These are phyloP conservation scores for Macrobrachium rosenbergii DNA, from an alignment of 1,140 invertebrate species.

Conservation along the genomic window DNA sequence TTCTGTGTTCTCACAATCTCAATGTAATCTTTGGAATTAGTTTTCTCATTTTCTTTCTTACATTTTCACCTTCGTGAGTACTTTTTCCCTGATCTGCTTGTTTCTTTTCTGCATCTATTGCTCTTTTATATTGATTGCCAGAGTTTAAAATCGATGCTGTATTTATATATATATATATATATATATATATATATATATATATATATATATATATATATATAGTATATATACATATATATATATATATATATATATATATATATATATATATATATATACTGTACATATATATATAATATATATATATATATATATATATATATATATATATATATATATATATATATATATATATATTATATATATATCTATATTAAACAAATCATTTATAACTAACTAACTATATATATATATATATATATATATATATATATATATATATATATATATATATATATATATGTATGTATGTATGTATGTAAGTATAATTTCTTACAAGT, in stretches of 20 bases:
- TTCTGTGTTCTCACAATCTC: too few species aligned
- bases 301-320: neutral
- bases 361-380: neutral
- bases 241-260: constrained; percentile 15
- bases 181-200: neutral
- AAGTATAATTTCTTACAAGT: neutral
- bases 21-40: neutral
- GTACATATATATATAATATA: neutral
- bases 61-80: neutral
- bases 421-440: neutral
- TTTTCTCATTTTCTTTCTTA: neutral
- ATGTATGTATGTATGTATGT: neutral
- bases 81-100: neutral
- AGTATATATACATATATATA: neutral
- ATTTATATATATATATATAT: neutral
- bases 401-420: neutral
- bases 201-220: constrained; percentile 3
- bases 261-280: neutral
- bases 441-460: constrained; percentile 3
- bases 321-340: constrained; percentile 5
- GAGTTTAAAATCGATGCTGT: neutral
- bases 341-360: neutral
- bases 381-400: neutral
- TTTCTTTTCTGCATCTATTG: neutral
- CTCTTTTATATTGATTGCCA: neutral